phyloP scores from a whole-genome alignment of 2,113 vertebrate genomes.

The Nyctibius bracteatus region DNA sequence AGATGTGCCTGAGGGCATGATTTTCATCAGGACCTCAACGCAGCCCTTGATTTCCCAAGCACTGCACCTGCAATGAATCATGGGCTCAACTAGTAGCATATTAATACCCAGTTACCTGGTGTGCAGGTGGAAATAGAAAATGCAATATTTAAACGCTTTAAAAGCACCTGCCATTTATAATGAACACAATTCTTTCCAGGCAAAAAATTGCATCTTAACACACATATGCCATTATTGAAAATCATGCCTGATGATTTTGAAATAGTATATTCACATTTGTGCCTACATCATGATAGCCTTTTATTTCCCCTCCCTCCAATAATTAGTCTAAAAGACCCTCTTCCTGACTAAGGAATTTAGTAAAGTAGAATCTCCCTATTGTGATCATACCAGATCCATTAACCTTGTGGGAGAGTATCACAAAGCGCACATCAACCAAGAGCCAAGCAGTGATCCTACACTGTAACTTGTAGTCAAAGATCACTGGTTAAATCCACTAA shows the following conservation, averaged over 20 bases:
- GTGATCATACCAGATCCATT: background rate
- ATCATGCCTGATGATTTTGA: constrained; percentile 28
- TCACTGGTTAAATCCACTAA: background rate
- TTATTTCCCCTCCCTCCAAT: background rate
- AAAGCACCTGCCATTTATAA: constrained; percentile 59
- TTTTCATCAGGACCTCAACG: constrained; percentile 67
- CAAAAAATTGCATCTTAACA: constrained; percentile 55
- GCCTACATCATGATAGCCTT: background rate
- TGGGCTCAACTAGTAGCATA: constrained; percentile 61
- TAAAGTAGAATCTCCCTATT: background rate
- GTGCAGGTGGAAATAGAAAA: constrained; percentile 61
- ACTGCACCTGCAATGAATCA: constrained; percentile 67
- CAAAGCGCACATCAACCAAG: background rate
- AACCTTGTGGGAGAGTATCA: background rate
- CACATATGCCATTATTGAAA: constrained; percentile 37
- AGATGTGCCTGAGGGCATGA: constrained; percentile 62
- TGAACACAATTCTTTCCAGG: constrained; percentile 52
- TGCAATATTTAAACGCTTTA: constrained; percentile 57
- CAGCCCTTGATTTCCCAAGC: constrained; percentile 63
- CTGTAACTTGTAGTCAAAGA: background rate
- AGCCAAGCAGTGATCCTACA: background rate
- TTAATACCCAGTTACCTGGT: constrained; percentile 62
- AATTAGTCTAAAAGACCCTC: constrained; percentile 23
- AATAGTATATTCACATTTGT: constrained; percentile 8
- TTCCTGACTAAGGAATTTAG: background rate